Conservation (phyloP, 2,113 vertebrate species). For the Caracal caracal region DNA sequence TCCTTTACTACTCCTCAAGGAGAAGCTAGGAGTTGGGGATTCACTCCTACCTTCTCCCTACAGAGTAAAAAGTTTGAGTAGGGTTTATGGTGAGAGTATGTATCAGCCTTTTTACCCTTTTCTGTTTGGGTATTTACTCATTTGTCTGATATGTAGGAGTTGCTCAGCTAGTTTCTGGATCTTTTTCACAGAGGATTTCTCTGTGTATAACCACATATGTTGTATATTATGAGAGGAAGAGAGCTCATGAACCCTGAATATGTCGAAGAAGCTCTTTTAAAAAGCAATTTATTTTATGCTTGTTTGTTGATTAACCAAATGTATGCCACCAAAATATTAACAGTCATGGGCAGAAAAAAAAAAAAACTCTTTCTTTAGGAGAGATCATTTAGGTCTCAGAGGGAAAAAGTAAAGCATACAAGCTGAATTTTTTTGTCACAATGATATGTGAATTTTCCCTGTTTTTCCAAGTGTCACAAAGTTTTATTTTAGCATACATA, state of each 20-base stretch:
- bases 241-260: background rate
- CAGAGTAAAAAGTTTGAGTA: no score
- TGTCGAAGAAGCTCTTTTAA: background rate
- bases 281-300: background rate
- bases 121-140: background rate
- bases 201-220: background rate
- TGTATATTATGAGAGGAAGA: background rate
- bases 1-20: background rate
- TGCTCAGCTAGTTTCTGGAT: background rate
- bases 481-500: constrained; percentile 36
- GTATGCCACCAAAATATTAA: constrained; percentile 36
- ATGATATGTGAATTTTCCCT: constrained; percentile 38
- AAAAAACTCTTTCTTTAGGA: background rate
- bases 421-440: constrained; percentile 23
- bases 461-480: constrained; percentile 48
- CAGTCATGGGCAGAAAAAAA: background rate
- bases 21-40: background rate
- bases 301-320: constrained; percentile 17
- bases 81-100: background rate
- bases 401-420: constrained; percentile 47
- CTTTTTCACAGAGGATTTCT: background rate
- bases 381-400: constrained; percentile 52
- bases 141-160: background rate
- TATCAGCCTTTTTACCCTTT: background rate
- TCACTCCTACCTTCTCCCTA: no score